A percentile compares a stretch with the other conserved stretches of the same genome.
These are phyloP conservation scores for Tigriopus japonicus DNA, from an alignment of 1,140 invertebrate species.

Conservation along the genomic window DNA sequence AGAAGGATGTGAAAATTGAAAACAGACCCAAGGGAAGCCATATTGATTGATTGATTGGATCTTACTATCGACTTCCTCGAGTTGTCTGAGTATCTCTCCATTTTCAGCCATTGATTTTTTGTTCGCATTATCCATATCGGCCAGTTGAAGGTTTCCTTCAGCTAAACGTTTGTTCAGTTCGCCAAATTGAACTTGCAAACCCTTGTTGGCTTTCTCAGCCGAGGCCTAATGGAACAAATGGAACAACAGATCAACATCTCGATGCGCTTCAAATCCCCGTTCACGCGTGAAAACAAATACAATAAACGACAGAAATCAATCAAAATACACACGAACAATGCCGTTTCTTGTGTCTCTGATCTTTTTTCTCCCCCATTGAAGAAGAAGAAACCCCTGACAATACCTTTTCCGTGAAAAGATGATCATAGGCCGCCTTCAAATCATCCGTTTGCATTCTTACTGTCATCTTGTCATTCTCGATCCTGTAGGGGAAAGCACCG, in stretches of 20 bases:
- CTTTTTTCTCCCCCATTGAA: too few species aligned
- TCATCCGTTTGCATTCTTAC: slow-evolving; percentile 30
- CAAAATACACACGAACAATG: too few species aligned
- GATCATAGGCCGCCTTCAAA: slow-evolving; percentile 28
- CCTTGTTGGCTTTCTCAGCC: slow-evolving; percentile 90
- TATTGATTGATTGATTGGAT: too few species aligned
- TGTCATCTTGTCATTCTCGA: slow-evolving; percentile 37
- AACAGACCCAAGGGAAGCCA: too few species aligned
- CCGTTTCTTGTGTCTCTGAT: too few species aligned
- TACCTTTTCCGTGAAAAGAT: slow-evolving; percentile 32
- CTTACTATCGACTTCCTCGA: slow-evolving; percentile 31
- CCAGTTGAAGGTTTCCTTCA: slow-evolving; percentile 48
- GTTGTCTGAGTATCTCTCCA: slow-evolving; percentile 29
- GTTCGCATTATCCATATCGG: slow-evolving; percentile 30
- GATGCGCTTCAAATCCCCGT: too few species aligned
- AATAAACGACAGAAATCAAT: too few species aligned
- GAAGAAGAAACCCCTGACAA: neutral
- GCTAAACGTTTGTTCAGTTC: slow-evolving; percentile 89
- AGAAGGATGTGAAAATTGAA: neutral
- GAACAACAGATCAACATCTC: neutral
- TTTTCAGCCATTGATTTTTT: slow-evolving; percentile 30
- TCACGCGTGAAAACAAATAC: too few species aligned
- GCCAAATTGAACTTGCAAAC: slow-evolving; percentile 78
- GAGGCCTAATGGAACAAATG: slow-evolving; percentile 45
- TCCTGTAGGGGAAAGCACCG: neutral